phyloP scores from a whole-genome alignment of 2,888 invertebrate species.

The Ornithoptera alexandrae region DNA sequence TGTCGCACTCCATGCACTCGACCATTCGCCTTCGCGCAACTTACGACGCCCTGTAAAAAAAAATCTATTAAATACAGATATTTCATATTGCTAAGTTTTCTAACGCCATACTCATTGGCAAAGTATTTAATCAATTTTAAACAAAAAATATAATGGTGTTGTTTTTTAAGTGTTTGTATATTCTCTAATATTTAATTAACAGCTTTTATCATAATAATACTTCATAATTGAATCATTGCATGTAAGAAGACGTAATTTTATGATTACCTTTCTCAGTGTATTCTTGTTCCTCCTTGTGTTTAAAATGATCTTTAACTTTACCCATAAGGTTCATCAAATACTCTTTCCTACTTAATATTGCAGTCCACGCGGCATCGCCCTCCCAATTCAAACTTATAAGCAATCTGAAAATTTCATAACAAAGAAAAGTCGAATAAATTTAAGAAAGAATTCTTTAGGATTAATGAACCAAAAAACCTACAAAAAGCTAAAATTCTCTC shows the following conservation, averaged over 20 bases:
- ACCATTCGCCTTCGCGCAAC: conserved; percentile 45
- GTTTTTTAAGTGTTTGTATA: too few species aligned
- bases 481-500: too few species aligned
- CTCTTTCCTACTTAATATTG: conserved; percentile 90
- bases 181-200: too few species aligned
- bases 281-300: conserved; percentile 71
- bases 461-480: too few species aligned
- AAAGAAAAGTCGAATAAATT: not conserved
- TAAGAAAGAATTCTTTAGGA: not conserved
- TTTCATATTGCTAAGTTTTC: not conserved
- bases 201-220: too few species aligned
- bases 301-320: conserved; percentile 83
- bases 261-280: conserved; percentile 61
- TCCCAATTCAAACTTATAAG: conserved; percentile 74
- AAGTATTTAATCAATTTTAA: too few species aligned
- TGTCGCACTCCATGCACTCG: conserved; percentile 50
- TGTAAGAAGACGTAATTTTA: not conserved
- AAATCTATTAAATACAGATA: not conserved
- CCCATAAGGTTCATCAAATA: conserved; percentile 86
- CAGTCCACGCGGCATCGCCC: conserved; percentile 98
- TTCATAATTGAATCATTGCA: not conserved
- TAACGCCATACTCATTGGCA: not conserved
- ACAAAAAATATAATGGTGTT: too few species aligned
- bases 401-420: conserved; percentile 45
- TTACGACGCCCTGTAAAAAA: conserved; percentile 47